Evolutionary conservation across 2,797 vertebrate species (phyloP), one percentile per base, ranked within the genome.

Genomic region (Lycodopsis pacificus): DNA sequence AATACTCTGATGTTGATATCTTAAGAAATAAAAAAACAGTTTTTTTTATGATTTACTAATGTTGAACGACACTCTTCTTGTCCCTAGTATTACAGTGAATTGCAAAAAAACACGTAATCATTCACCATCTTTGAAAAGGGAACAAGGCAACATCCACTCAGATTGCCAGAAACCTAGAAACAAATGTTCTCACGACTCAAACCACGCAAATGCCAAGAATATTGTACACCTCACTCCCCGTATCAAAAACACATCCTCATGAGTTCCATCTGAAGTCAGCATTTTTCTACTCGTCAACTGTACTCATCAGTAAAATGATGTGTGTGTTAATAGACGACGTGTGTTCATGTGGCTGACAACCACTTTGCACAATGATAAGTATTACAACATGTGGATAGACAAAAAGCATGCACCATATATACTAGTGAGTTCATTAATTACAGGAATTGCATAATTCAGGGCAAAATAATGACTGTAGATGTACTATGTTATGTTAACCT

Each of bases 41-140:
- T 58, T 34, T 78, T 42, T 57, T 44, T 3, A 65, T 36, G n/a
- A n/a, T 62, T 36, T 4, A 3, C 56, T 76, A 11, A 7, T 38
- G 4, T 11, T 17, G 7, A n/a, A 49, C 1, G 8, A 34, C 38
- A 22, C 3, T 61, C 51, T 32, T 49, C 27, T 30, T 77, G 20
- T 73, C 61, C 62, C 48, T 17, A 1, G 12, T n/a, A 4, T 65
- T 3, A 67, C 36, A 63, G 32, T 76, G 65, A 75, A 38, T 75
- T 82, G 70, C 78, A 77, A 68, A 83, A 83, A 69, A 30, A 73
- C 25, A 40, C 46, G 67, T 11, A 82, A 78, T 86, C 75, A 62
- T 73, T 71, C 73, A 80, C 46, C 62, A 79, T 77, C 73, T 86
- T 71, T 84, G 32, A 89, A 90, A 91, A 83, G 62, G 79, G 87